phyloP scores from a whole-genome alignment of 2,888 invertebrate species.

The Eurytoma adleriae region DNA sequence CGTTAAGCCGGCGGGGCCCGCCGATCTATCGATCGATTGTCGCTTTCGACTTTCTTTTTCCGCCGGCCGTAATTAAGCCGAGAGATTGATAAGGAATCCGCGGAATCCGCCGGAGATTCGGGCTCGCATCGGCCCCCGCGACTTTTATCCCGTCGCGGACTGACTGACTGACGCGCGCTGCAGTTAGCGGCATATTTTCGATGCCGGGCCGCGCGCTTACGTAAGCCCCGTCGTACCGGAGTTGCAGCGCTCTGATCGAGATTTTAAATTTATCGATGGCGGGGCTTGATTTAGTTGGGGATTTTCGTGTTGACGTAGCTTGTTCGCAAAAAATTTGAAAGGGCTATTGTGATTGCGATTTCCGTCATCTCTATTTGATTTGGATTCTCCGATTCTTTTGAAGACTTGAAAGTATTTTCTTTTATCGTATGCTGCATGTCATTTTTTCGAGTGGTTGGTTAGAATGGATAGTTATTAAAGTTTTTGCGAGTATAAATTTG shows the following conservation, averaged over 20 bases:
- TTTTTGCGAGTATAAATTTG: slow-evolving; percentile 7
- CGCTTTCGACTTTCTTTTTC: slow-evolving; percentile 52
- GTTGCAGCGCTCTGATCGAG: no score
- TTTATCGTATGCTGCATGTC: no score
- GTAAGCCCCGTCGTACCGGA: not conserved
- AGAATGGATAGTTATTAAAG: no score
- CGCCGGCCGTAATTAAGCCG: slow-evolving; percentile 22
- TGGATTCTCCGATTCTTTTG: no score
- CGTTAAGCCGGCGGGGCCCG: slow-evolving; percentile 30
- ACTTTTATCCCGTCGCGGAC: not conserved
- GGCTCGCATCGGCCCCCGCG: not conserved
- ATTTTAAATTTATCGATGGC: no score
- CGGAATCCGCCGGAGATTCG: not conserved
- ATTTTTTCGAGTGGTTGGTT: no score
- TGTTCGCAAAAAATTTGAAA: no score
- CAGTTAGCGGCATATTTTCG: not conserved
- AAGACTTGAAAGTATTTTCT: no score
- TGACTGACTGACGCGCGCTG: not conserved
- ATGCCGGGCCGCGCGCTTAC: not conserved
- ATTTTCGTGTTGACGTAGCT: no score
- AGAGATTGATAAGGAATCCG: not conserved
- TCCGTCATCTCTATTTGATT: no score
- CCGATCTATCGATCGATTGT: slow-evolving; percentile 47
- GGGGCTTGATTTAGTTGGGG: no score
- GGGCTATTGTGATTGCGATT: no score